Evolutionary conservation across 2,113 vertebrate species (phyloP), one percentile per base, ranked within the genome.

Genomic region (Tachysurus vachellii): DNA sequence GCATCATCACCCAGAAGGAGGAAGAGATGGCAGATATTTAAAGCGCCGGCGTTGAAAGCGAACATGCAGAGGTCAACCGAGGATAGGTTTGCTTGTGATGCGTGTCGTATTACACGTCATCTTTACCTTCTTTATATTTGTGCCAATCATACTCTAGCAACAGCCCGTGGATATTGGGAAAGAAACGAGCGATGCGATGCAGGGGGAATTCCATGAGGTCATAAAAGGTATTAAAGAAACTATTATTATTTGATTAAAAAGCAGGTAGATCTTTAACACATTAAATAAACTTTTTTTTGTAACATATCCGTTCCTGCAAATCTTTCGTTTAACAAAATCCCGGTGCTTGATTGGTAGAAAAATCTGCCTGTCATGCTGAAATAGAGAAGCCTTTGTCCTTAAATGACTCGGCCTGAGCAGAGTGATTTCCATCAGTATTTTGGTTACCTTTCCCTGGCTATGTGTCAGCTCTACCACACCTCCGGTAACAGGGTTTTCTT

Each of bases 1-100:
- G 90, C 88, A 86, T 92, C 88, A 86, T 92, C 85, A 90, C 87
- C 56, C 82, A 87, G 91, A 87, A 88, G 84, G 77, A 89, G 93
- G 90, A 93, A 93, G 91, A 92, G 93, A 94, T 93, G 90, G 87
- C 82, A 88, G 91, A 91, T 90, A 93, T 92, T 93, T 92, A 91
- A 89, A 83, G 83, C 83, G 86, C 50, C 64, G 44, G 75, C 31
- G 77, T 86, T 59, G 16, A 54, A 77, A 85, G 89, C 88, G 81
- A 85, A 85, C 77, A 56, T 21, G 54, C 73, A 21, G 23, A 73
- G 89, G 88, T 90, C 88, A 89, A 84, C 77, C 71, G 68, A 85
- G 90, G 90, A 80, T 42, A 79, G 61, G 85, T 31, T 13, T 73
- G 62, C 75, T 73, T 80, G 31, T 26, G 28, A 28, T 31, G 80